A percentile compares a stretch with the other conserved stretches of the same genome.
Evolutionary conservation across 2,113 vertebrate species (phyloP).

Genomic region (Heterochromis multidens): DNA sequence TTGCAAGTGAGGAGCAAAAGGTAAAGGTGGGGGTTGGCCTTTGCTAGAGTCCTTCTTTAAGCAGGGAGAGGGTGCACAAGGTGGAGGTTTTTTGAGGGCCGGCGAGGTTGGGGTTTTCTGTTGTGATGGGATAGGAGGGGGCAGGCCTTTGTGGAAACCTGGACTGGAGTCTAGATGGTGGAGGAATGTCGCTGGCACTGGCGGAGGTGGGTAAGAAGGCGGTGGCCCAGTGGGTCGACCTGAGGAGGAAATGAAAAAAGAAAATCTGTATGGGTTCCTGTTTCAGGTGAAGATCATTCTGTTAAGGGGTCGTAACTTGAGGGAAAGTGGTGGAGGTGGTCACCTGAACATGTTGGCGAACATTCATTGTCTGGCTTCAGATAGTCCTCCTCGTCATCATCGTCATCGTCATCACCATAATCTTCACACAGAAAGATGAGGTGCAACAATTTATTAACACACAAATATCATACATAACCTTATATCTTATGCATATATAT

Average conservation of each 20-base stretch:
- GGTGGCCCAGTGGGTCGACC: conserved; percentile 72
- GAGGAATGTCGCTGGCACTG: conserved; percentile 72
- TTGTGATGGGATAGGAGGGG: conserved; percentile 60
- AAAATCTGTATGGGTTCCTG: neutral
- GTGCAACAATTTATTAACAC: neutral
- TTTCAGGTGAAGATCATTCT: neutral
- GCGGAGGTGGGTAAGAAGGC: conserved; percentile 88
- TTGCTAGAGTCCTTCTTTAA: conserved; percentile 34
- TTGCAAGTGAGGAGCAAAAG: conserved; percentile 30
- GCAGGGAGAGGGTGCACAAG: neutral
- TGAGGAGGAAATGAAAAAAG: conserved; percentile 9
- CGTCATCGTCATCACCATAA: conserved; percentile 82
- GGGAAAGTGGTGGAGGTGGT: neutral
- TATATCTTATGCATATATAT: neutral
- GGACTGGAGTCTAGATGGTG: conserved; percentile 18
- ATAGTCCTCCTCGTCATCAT: conserved; percentile 82
- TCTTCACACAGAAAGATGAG: conserved; percentile 66
- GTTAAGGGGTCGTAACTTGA: neutral
- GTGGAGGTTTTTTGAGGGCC: conserved; percentile 52
- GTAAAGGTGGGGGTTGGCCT: conserved; percentile 41
- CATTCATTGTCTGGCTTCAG: conserved; percentile 78
- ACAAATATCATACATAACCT: accelerated
- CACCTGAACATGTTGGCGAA: conserved; percentile 50
- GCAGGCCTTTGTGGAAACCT: conserved; percentile 40
- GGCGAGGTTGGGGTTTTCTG: conserved; percentile 65